These are phyloP conservation scores for Drosophila carrolli DNA, from an alignment of 1,140 invertebrate species.

Conservation along the genomic window DNA sequence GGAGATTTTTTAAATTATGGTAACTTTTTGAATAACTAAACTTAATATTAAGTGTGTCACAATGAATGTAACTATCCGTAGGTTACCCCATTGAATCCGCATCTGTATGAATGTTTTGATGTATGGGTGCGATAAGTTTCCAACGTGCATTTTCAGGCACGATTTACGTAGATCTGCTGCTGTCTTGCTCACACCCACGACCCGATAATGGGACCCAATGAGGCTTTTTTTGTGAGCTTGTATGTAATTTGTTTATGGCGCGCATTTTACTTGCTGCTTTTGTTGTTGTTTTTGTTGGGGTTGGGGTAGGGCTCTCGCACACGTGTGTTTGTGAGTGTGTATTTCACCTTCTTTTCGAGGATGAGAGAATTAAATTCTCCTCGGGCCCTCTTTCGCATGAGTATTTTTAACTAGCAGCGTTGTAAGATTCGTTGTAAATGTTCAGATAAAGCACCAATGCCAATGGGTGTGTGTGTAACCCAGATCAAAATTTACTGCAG, in stretches of 20 bases:
- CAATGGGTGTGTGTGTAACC: conserved; percentile 34
- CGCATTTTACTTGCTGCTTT: conserved; percentile 50
- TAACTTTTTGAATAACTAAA: neutral
- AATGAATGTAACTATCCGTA: neutral
- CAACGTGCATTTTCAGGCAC: conserved; percentile 47
- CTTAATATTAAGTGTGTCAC: neutral
- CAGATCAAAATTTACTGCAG: conserved; percentile 35
- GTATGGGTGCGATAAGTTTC: conserved; percentile 39
- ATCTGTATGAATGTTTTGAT: conserved; percentile 19
- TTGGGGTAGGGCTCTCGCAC: conserved; percentile 49
- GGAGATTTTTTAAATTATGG: neutral
- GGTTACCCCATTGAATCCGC: neutral
- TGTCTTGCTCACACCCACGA: conserved; percentile 26
- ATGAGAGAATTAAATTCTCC: conserved; percentile 33
- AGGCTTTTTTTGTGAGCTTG: conserved; percentile 20
- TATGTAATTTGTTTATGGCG: conserved; percentile 75
- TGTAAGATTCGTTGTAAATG: conserved; percentile 29
- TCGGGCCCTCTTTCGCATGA: conserved; percentile 10
- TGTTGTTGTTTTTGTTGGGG: conserved; percentile 42
- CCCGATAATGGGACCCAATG: conserved; percentile 10
- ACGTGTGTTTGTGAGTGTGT: neutral
- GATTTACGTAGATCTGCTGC: conserved; percentile 44
- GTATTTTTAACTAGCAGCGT: conserved; percentile 44
- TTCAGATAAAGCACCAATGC: conserved; percentile 9
- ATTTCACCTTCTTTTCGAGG: conserved; percentile 26